Conservation (phyloP, 1,140 invertebrate species). For the Euglossa dilemma region DNA sequence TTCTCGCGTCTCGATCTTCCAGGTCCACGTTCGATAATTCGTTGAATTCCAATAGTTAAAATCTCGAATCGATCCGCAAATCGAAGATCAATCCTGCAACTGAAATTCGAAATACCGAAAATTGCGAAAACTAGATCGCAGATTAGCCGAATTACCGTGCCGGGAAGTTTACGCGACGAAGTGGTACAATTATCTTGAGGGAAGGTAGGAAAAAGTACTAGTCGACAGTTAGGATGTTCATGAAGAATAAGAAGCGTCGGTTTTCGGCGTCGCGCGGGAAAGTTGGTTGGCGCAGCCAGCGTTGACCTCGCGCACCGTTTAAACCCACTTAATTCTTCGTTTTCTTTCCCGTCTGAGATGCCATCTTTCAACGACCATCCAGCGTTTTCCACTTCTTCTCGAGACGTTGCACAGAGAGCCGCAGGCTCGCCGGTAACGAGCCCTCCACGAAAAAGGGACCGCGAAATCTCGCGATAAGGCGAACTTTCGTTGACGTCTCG, state of each 20-base stretch:
- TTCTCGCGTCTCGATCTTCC: too few species aligned
- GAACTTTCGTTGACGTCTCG: constrained; percentile 48
- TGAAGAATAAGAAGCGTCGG: not conserved
- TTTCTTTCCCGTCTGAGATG: constrained; percentile 26
- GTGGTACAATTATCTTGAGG: not conserved
- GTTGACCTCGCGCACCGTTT: not conserved
- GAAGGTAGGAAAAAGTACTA: not conserved
- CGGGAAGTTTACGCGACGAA: too few species aligned
- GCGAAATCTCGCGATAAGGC: constrained; percentile 28
- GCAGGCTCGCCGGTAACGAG: constrained; percentile 32
- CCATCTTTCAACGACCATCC: constrained; percentile 51
- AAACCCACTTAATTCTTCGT: constrained; percentile 24
- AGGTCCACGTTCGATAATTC: too few species aligned
- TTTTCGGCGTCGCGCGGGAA: not conserved
- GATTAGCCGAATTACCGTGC: not conserved
- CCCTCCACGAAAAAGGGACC: constrained; percentile 32
- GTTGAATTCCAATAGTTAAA: too few species aligned
- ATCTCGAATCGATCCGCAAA: too few species aligned
- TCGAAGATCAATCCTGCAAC: too few species aligned
- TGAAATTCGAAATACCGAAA: too few species aligned
- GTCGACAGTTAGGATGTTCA: not conserved
- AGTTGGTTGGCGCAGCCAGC: not conserved
- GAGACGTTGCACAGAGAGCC: not conserved
- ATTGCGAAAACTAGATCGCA: not conserved
- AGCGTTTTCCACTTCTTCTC: constrained; percentile 44